phyloP scores from a whole-genome alignment of 2,888 invertebrate genomes.

The Mylabris sibirica region DNA sequence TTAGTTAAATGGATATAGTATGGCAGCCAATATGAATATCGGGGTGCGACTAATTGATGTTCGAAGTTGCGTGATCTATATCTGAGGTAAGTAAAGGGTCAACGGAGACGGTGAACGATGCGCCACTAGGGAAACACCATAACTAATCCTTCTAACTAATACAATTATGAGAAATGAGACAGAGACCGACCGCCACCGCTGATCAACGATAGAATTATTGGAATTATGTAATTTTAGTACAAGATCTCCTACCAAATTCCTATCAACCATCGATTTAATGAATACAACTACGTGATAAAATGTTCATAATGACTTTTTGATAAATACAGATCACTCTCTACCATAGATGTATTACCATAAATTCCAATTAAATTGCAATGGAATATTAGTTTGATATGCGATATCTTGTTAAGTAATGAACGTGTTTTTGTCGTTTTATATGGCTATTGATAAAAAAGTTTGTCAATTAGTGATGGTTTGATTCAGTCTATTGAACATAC shows the following conservation, averaged over 20 bases:
- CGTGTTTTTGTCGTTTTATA: not conserved
- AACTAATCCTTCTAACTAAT: slow-evolving; percentile 43
- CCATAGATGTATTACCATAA: not conserved
- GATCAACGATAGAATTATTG: slow-evolving; percentile 50
- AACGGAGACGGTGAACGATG: slow-evolving; percentile 46
- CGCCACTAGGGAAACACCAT: slow-evolving; percentile 45
- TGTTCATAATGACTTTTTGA: not conserved
- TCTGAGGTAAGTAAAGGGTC: slow-evolving; percentile 36
- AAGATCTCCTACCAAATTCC: not conserved
- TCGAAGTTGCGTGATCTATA: slow-evolving; percentile 39
- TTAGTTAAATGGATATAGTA: not conserved
- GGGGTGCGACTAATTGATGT: slow-evolving; percentile 36
- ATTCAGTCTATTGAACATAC: not conserved
- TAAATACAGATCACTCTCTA: not conserved
- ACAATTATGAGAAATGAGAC: slow-evolving; percentile 53
- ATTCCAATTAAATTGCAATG: slow-evolving; percentile 2
- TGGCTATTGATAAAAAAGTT: not conserved
- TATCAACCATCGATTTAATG: not conserved
- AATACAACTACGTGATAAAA: slow-evolving; percentile 4
- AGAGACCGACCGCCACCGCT: slow-evolving; percentile 48
- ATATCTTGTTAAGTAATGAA: not conserved
- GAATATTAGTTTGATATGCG: not conserved
- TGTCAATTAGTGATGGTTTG: not conserved
- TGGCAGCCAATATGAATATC: slow-evolving; percentile 33
- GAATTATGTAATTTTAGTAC: slow-evolving; percentile 53